Percentiles rank a stretch among this genome's conserved stretches.
phyloP scores from a whole-genome alignment of 30 jellyfish, hydroid and myxozoan species.

The Hydra vulgaris region DNA sequence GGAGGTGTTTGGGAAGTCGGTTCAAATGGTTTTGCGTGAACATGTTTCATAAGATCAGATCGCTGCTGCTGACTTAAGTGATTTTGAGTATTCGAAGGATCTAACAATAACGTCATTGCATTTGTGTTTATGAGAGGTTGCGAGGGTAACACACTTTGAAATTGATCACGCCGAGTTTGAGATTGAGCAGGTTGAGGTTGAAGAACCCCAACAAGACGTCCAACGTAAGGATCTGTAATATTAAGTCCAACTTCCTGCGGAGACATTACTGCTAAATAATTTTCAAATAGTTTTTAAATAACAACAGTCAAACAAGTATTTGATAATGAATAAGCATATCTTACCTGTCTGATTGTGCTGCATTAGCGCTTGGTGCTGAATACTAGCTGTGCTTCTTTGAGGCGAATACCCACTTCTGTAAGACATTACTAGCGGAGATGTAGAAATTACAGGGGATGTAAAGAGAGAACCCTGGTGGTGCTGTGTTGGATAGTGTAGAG shows the following conservation, averaged over 20 bases:
- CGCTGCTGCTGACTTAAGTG: slow-evolving; percentile 36
- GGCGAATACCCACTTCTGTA: slow-evolving; percentile 49
- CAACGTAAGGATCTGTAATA: not conserved
- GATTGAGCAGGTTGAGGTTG: slow-evolving; percentile 12
- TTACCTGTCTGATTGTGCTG: slow-evolving; percentile 7
- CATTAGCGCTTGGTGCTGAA: slow-evolving; percentile 61
- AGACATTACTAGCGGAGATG: slow-evolving; percentile 52
- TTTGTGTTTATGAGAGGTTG: slow-evolving; percentile 11
- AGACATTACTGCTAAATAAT: not conserved
- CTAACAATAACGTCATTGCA: slow-evolving; percentile 14
- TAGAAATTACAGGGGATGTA: slow-evolving; percentile 40
- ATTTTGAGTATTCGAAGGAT: slow-evolving; percentile 4
- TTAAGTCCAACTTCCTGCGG: not conserved
- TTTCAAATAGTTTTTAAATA: no score
- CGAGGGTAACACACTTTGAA: not conserved
- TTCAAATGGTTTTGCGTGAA: slow-evolving; percentile 92
- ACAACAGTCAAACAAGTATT: not conserved
- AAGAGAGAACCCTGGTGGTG: slow-evolving; percentile 44
- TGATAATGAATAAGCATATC: not conserved
- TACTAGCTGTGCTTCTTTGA: slow-evolving; percentile 39
- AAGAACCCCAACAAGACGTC: slow-evolving; percentile 3
- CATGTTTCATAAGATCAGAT: slow-evolving; percentile 82
- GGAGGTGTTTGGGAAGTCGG: slow-evolving; percentile 97
- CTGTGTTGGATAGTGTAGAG: slow-evolving; percentile 41
- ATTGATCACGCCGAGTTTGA: slow-evolving; percentile 2